Evolutionary conservation across 2,888 invertebrate genomes (phyloP).

Genomic region (Polydesmus complanatus): DNA sequence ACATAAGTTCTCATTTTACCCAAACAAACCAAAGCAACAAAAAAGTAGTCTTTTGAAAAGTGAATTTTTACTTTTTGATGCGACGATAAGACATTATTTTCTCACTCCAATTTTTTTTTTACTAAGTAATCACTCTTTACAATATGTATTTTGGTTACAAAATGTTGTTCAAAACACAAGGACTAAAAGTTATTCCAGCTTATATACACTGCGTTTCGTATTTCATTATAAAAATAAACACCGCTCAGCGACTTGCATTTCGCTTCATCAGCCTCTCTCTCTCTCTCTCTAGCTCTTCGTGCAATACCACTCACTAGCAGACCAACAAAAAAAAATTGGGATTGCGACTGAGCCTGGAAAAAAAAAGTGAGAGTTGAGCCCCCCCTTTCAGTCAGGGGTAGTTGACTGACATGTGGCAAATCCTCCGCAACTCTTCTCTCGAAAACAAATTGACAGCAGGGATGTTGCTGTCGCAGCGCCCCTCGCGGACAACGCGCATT

Average conservation of each 20-base stretch:
- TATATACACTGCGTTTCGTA: neutral
- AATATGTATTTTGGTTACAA: too few species aligned
- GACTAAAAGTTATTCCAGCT: too few species aligned
- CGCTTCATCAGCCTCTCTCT: neutral
- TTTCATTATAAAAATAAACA: neutral
- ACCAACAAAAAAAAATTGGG: neutral
- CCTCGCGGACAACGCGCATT: neutral
- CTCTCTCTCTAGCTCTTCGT: too few species aligned
- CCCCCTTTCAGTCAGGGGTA: neutral
- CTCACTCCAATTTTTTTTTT: too few species aligned
- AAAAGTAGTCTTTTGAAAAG: too few species aligned
- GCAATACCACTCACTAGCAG: neutral
- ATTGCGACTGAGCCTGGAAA: neutral
- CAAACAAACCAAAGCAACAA: too few species aligned
- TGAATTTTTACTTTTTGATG: too few species aligned
- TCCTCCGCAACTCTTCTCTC: neutral
- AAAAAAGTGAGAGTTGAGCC: too few species aligned
- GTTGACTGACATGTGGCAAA: neutral
- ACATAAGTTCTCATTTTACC: too few species aligned
- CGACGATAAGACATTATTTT: too few species aligned
- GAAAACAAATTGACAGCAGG: neutral
- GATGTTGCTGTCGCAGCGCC: neutral
- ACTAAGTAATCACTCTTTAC: too few species aligned
- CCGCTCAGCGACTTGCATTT: neutral
- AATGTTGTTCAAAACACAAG: too few species aligned